A percentile compares a stretch with the other conserved stretches of the same genome.
These are phyloP conservation scores for Pheosia tremula DNA, from an alignment of 2,888 invertebrate species.

Conservation along the genomic window DNA sequence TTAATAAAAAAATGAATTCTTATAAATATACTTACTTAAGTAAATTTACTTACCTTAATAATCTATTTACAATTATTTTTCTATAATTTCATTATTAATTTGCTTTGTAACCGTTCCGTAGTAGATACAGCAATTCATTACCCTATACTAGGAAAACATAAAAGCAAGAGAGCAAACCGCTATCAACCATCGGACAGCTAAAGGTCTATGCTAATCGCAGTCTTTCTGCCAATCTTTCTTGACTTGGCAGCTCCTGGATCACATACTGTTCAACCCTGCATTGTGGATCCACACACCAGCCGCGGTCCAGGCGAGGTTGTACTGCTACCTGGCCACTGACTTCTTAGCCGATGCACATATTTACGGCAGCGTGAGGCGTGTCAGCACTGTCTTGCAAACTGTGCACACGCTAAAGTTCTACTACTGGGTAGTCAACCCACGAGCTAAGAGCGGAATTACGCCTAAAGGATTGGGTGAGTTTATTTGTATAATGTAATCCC, in stretches of 20 bases:
- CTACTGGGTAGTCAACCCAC: conserved; percentile 99
- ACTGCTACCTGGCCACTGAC: conserved; percentile 99
- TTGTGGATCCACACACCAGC: conserved; percentile 99
- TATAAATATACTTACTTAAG: not conserved
- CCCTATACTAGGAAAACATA: conserved; percentile 27
- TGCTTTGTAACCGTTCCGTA: not conserved
- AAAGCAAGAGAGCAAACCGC: conserved; percentile 75
- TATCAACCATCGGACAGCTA: conserved; percentile 80
- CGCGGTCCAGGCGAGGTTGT: conserved; percentile 96
- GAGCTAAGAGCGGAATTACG: conserved; percentile 96
- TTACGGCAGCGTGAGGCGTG: conserved; percentile 97
- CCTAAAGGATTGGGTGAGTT: conserved; percentile 96
- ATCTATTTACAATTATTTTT: not conserved
- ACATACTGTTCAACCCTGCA: conserved; percentile 99
- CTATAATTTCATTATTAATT: conserved; percentile 10
- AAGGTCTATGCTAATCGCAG: conserved; percentile 88
- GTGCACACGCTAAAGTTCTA: conserved; percentile 99
- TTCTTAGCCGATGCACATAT: conserved; percentile 99
- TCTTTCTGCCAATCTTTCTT: conserved; percentile 95
- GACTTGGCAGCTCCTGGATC: conserved; percentile 98
- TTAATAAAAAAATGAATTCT: not conserved
- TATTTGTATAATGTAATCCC: too few species aligned
- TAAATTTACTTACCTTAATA: not conserved
- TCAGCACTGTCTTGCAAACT: conserved; percentile 98
- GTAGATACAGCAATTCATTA: conserved; percentile 9